Conservation (phyloP, 2,797 vertebrate species). For the Mus minutoides region DNA sequence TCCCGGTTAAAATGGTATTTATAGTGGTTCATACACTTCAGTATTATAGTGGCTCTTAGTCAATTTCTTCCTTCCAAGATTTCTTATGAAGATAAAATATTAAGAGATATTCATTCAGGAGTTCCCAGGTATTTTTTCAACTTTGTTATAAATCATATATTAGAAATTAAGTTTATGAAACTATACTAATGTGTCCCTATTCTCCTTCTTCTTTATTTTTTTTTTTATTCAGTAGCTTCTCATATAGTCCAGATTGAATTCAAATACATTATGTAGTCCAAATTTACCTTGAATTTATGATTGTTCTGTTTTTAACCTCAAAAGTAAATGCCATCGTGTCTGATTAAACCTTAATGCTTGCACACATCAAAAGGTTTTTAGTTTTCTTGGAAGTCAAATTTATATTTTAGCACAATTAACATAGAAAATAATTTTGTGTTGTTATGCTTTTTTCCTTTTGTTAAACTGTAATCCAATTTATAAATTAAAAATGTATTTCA, state of each 20-base stretch:
- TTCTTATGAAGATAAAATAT: neutral
- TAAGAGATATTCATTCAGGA: neutral
- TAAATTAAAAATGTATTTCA: neutral
- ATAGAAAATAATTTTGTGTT: neutral
- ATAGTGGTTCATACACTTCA: neutral
- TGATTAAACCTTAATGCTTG: neutral
- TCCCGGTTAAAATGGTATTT: neutral
- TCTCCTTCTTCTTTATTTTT: neutral
- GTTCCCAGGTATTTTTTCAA: neutral
- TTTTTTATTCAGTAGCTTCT: too few species aligned
- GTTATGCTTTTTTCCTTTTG: neutral
- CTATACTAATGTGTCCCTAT: neutral
- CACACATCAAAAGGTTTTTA: neutral
- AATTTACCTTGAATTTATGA: neutral
- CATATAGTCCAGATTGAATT: neutral
- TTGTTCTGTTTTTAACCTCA: neutral
- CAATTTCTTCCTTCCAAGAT: neutral
- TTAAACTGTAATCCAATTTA: neutral
- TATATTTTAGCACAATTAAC: neutral
- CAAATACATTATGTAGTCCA: too few species aligned
- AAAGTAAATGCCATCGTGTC: neutral
- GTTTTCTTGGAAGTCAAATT: neutral
- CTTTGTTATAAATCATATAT: neutral
- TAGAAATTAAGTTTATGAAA: neutral
- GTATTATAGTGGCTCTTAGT: neutral